A percentile compares a stretch with the other conserved stretches of the same genome.
Evolutionary conservation across 2,888 invertebrate species (phyloP).

Genomic region (Erebia aethiops): DNA sequence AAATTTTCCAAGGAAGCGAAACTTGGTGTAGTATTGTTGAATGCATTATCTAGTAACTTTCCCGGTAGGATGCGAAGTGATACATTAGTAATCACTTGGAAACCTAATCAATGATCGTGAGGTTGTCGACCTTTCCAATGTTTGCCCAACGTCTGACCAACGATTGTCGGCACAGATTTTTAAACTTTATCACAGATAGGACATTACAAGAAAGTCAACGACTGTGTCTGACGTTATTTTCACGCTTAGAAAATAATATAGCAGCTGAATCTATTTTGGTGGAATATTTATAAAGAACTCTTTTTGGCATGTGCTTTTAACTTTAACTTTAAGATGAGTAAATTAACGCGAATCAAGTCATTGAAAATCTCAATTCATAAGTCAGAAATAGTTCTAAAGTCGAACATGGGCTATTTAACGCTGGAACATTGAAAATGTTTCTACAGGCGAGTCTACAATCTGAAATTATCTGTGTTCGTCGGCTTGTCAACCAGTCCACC

Average conservation of each 20-base stretch:
- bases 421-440: not conserved
- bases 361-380: too few species aligned
- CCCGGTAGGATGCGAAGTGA: constrained; percentile 51
- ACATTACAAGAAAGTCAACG: not conserved
- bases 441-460: not conserved
- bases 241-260: too few species aligned
- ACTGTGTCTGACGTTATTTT: too few species aligned
- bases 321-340: too few species aligned
- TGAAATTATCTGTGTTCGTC: constrained; percentile 24
- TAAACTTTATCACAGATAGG: not conserved
- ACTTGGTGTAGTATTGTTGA: constrained; percentile 25
- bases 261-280: too few species aligned
- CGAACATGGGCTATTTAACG: not conserved
- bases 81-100: constrained; percentile 63
- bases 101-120: constrained; percentile 59
- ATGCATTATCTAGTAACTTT: constrained; percentile 42
- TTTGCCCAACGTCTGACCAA: constrained; percentile 58
- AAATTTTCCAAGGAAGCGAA: constrained; percentile 31
- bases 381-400: not conserved
- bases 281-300: too few species aligned
- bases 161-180: not conserved
- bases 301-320: too few species aligned
- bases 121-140: constrained; percentile 72
- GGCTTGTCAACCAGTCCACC: constrained; percentile 75
- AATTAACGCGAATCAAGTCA: too few species aligned